Evolutionary conservation across 2,888 invertebrate genomes (phyloP).

Genomic region (Chorisops tibialis): DNA sequence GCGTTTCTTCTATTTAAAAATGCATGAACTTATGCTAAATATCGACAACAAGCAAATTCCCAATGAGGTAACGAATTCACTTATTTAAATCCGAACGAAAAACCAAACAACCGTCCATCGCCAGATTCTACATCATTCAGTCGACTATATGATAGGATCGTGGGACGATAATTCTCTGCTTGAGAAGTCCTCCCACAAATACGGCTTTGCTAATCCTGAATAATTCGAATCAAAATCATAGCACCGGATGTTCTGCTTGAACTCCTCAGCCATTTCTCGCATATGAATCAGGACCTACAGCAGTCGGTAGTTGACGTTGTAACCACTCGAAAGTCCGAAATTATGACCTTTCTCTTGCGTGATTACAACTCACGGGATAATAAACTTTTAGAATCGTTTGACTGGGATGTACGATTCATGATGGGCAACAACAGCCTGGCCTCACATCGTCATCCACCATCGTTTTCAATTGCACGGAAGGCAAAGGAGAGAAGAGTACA

Average conservation of each 20-base stretch:
- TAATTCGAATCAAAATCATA: conserved; percentile 46
- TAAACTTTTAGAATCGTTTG: conserved; percentile 46
- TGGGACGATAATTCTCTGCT: not conserved
- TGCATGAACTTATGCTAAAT: conserved; percentile 44
- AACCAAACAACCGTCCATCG: not conserved
- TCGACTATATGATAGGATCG: conserved; percentile 44
- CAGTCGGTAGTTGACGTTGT: conserved; percentile 43
- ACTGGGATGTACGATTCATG: conserved; percentile 47
- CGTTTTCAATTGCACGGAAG: conserved; percentile 39
- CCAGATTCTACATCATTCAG: conserved; percentile 48
- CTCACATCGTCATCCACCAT: conserved; percentile 40
- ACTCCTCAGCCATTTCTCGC: conserved; percentile 41
- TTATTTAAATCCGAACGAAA: no score
- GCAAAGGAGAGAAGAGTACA: conserved; percentile 35
- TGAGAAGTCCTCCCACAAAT: conserved; percentile 46
- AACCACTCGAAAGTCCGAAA: conserved; percentile 42
- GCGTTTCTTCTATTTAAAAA: no score
- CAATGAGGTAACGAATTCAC: conserved; percentile 47
- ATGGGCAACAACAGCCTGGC: conserved; percentile 46
- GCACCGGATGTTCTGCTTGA: conserved; percentile 43
- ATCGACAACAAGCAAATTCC: conserved; percentile 50
- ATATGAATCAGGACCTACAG: conserved; percentile 43
- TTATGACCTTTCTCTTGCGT: conserved; percentile 40
- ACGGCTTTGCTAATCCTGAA: conserved; percentile 47
- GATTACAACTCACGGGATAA: conserved; percentile 39